Conservation (phyloP, 2,888 invertebrate genomes). For the Diloba caeruleocephala region DNA sequence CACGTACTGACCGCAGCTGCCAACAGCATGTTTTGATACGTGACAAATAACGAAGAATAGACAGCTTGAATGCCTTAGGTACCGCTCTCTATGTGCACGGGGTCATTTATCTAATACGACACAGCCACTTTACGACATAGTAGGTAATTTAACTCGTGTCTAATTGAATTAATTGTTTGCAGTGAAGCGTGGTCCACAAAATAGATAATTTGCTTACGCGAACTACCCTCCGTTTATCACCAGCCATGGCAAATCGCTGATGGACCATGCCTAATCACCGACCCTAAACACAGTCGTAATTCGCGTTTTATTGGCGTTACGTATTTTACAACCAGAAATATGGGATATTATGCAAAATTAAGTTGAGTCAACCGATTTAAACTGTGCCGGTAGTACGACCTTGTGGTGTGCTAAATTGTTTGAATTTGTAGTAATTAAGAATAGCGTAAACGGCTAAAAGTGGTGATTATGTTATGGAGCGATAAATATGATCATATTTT, state of each 20-base stretch:
- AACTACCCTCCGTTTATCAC: conserved; percentile 59
- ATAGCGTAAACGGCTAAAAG: conserved; percentile 26
- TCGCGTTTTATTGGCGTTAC: conserved; percentile 61
- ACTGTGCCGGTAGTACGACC: conserved; percentile 43
- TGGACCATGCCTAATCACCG: conserved; percentile 70
- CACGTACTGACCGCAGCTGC: no score
- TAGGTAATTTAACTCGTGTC: conserved; percentile 22
- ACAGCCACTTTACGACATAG: conserved; percentile 14
- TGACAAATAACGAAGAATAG: no score
- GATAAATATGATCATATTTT: no score
- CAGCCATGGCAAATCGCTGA: conserved; percentile 66
- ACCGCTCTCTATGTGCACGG: no score
- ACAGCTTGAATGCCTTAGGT: no score
- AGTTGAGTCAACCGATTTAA: conserved; percentile 48
- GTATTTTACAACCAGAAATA: conserved; percentile 52
- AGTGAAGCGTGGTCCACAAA: conserved; percentile 18
- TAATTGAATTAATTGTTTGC: conserved; percentile 28
- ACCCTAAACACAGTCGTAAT: conserved; percentile 64
- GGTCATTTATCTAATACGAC: no score
- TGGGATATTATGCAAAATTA: conserved; percentile 50
- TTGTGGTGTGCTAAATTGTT: conserved; percentile 35
- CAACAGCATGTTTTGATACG: no score
- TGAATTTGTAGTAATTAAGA: conserved; percentile 30
- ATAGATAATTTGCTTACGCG: conserved; percentile 59
- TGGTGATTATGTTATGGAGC: conserved; percentile 21